Base-by-base conservation (phyloP, 2,888 invertebrate species). In the Heliconius cydno region DNA sequence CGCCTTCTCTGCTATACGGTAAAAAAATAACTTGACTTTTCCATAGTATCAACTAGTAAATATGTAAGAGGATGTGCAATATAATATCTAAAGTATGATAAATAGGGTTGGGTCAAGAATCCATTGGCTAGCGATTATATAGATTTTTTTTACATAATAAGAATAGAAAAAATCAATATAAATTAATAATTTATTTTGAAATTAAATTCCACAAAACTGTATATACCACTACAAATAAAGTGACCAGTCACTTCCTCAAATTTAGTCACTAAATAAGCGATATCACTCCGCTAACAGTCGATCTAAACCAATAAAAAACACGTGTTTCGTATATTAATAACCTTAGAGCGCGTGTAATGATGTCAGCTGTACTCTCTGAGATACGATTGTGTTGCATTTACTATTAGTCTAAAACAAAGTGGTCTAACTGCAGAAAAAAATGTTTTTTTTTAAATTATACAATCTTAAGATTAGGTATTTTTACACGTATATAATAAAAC, bases 301-400 rank as follows among this genome's bases (percentile, higher is more conserved):
- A 5, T 75, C 13, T 66, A 75, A 75, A 65, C 65, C 46, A 41
- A 75, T 75, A 66, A 75, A 41, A 41, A 73, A 90, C 94, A 94
- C 93, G 94, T 93, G 94, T 91, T 90, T 86, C 85, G 91, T 90
- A 90, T 94, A 94, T 92, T 92, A 92, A 92, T 93, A 94, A 78
- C 88, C 87, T 88, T 87, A 90, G 88, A 86, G 89, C 86, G 89
- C 93, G 92, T 92, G 92, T 88, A 91, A 84, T 91, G 90, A 91
- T 90, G 91, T 89, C 89, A 70, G 70, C 9, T 41, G 38, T 41
- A 87, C 87, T 83, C n/a, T 60, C 60, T 1, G 77, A 38, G 78
- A 85, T 88, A 88, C 85, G 84, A 79, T 82, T 86, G 85, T 79
- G 80, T 77, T 76, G 30, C 82, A 80, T 83, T 81, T 66, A 77